Conservation (phyloP, 2,113 vertebrate genomes). For the Ammodytes dubius region DNA sequence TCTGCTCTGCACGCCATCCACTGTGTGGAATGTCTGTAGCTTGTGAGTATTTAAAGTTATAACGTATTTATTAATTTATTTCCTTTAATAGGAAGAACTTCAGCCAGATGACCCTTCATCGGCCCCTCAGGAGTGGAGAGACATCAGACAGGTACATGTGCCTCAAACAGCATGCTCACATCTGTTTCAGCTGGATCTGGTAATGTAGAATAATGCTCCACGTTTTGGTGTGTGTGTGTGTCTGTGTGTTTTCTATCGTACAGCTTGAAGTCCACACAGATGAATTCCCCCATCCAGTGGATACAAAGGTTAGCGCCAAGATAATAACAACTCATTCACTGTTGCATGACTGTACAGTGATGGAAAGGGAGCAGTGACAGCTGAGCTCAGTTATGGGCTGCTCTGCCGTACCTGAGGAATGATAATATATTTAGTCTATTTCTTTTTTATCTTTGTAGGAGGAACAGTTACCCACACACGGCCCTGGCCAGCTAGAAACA, state of each 20-base stretch:
- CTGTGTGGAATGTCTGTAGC: neutral
- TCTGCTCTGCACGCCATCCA: constrained; percentile 17
- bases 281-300: neutral
- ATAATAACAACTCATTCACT: constrained; percentile 25
- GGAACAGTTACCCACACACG: constrained; percentile 19
- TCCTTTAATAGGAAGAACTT: constrained; percentile 66
- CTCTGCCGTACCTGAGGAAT: constrained; percentile 8
- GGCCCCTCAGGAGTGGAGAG: constrained; percentile 23
- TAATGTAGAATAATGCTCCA: neutral
- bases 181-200: constrained; percentile 22
- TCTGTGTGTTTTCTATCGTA: neutral
- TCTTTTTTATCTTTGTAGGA: constrained; percentile 34
- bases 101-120: constrained; percentile 32
- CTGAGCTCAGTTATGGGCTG: constrained; percentile 12
- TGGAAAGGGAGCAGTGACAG: constrained; percentile 28
- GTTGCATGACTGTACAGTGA: constrained; percentile 10
- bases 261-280: constrained; percentile 49
- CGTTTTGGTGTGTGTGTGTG: neutral
- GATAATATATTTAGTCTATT: constrained; percentile 23
- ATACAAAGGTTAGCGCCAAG: constrained; percentile 15
- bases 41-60: constrained; percentile 22
- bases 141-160: constrained; percentile 60
- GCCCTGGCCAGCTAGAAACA: constrained; percentile 23
- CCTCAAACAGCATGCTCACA: constrained; percentile 20
- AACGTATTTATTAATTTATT: neutral